Evolutionary conservation across 1,140 invertebrate species (phyloP).

Genomic region (Helicoverpa armigera): DNA sequence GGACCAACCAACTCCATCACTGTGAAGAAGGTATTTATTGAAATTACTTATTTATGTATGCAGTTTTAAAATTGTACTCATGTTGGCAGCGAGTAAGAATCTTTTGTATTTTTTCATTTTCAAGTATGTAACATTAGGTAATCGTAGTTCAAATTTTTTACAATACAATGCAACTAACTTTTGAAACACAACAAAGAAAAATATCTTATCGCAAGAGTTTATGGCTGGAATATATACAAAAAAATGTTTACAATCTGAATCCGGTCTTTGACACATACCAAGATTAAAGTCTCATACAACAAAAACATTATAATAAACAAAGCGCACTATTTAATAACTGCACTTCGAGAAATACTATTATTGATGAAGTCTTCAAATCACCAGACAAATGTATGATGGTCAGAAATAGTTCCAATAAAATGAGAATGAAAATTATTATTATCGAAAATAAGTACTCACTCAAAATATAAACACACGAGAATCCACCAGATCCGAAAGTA

Average conservation of each 20-base stretch:
- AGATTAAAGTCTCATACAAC: too few relatives aligned
- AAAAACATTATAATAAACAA: too few relatives aligned
- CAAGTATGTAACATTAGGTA: too few relatives aligned
- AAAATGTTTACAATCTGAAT: too few relatives aligned
- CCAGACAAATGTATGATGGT: too few relatives aligned
- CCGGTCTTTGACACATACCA: too few relatives aligned
- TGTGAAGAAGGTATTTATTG: conserved; percentile 65
- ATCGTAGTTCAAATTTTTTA: too few relatives aligned
- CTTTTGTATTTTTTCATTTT: too few relatives aligned
- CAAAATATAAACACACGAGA: conserved; percentile 64
- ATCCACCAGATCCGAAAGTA: conserved; percentile 63
- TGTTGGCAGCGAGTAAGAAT: background rate
- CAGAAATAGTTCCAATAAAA: background rate
- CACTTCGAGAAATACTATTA: background rate
- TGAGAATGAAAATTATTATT: background rate
- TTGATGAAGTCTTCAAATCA: background rate
- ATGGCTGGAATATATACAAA: too few relatives aligned
- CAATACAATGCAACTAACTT: too few relatives aligned
- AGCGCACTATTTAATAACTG: too few relatives aligned
- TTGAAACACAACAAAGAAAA: background rate
- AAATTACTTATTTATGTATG: too few relatives aligned
- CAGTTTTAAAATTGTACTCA: background rate
- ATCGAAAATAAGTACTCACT: conserved; percentile 54
- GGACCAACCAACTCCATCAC: conserved; percentile 92
- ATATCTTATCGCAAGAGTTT: background rate